Evolutionary conservation across 1,140 invertebrate species (phyloP), one percentile per base, ranked within the genome.

Genomic region (Lepidurus arcticus): DNA sequence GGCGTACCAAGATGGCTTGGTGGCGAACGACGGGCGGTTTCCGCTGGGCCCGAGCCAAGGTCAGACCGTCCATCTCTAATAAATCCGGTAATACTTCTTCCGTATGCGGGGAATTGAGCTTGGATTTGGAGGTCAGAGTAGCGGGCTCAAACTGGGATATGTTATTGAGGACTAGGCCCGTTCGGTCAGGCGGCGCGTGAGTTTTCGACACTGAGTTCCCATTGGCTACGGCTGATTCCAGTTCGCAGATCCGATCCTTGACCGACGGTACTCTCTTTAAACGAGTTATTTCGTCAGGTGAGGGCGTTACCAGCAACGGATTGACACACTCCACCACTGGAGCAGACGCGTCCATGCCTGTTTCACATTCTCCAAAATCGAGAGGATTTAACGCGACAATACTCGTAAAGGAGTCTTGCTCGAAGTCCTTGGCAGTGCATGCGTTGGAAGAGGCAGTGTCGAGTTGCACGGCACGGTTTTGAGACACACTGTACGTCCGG

Each of bases 401-500:
- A 43, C 77, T 44, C 42, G 53, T n/a, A 77, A 44, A 42, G 76
- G 10, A n/a, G 26, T 53, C 42, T 75, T 43, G 9, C 43, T 47
- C 13, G 65, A 43, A 77, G 73, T 78, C n/a, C 76, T 81, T 21
- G 84, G 84, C 0, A 84, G 76, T 83, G 13, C 84, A 83, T 2
- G 79, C 80, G 73, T 81, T 79, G 76, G 79, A 80, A 45, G 73
- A 76, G 79, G 81, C 74, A 53, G 26, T 79, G 73, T 74, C 81
- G 76, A 77, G 88, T 87, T 76, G 94, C 43, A 95, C 89, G 79
- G 94, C 93, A 86, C 94, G 92, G 83, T 95, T 95, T 81, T 93
- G 93, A 42, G 93, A 94, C 9, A 95, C 93, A 84, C 92, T 94
- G 84, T 95, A 95, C 45, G 91, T 91, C 81, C 92, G 89, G 0